Percentiles rank a stretch among this genome's conserved stretches.
Conservation (phyloP, 2,797 vertebrate species). For the Lepilemur septentrionalis region DNA sequence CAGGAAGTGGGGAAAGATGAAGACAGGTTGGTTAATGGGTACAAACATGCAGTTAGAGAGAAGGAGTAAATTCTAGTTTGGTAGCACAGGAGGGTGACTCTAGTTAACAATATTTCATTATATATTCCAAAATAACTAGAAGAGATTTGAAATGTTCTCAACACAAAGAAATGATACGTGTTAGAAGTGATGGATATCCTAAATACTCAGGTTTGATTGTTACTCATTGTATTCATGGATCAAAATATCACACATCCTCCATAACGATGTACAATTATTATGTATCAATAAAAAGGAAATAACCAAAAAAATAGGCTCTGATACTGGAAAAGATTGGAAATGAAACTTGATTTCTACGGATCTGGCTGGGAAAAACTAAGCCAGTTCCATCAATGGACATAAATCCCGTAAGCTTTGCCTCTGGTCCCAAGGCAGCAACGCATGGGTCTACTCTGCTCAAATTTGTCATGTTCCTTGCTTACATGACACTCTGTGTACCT, state of each 20-base stretch:
- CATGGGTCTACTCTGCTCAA: not conserved
- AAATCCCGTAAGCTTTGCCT: not conserved
- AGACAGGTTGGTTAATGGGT: not conserved
- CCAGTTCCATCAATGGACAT: not conserved
- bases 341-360: not conserved
- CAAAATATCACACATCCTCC: not conserved
- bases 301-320: not conserved
- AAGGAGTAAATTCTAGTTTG: not conserved
- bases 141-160: not conserved
- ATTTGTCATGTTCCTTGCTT: not conserved
- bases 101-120: not conserved
- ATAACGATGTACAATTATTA: no score
- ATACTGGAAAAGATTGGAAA: not conserved
- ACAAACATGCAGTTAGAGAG: not conserved
- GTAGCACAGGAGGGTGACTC: not conserved
- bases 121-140: not conserved
- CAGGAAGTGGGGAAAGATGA: not conserved
- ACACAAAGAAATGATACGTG: not conserved
- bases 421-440: no score
- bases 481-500: rapidly evolving
- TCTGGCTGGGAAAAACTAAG: not conserved
- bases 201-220: not conserved
- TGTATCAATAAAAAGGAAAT: not conserved
- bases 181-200: not conserved
- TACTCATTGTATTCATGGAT: not conserved